phyloP scores from a whole-genome alignment of 2,888 invertebrate species.

The Chironomus tentans region DNA sequence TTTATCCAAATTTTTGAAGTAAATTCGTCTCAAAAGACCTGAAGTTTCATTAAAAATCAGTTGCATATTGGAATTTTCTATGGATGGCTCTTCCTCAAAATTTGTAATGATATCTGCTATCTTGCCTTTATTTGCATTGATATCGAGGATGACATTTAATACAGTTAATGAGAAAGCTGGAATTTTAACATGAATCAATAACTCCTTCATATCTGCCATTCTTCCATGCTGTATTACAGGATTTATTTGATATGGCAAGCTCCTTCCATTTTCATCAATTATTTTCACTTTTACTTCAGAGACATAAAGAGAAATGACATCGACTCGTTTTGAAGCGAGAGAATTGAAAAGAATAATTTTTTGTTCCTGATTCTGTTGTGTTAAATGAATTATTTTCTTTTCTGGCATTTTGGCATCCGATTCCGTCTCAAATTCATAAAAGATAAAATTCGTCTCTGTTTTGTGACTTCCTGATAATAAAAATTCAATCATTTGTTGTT shows the following conservation, averaged over 20 bases:
- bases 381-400: slow-evolving; percentile 58
- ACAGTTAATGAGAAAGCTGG: no score
- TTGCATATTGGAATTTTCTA: slow-evolving; percentile 72
- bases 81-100: slow-evolving; percentile 27
- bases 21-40: slow-evolving; percentile 72
- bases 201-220: no score
- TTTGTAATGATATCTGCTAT: no score
- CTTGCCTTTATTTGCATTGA: no score
- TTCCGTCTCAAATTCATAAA: slow-evolving; percentile 65
- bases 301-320: slow-evolving; percentile 63
- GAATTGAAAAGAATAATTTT: slow-evolving; percentile 74
- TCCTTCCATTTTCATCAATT: slow-evolving; percentile 50
- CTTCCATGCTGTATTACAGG: slow-evolving; percentile 53
- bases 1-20: slow-evolving; percentile 64
- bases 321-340: slow-evolving; percentile 64
- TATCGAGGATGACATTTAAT: no score
- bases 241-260: slow-evolving; percentile 61
- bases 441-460: slow-evolving; percentile 43
- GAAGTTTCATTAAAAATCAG: slow-evolving; percentile 71
- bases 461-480: slow-evolving; percentile 36
- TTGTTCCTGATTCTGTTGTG: slow-evolving; percentile 49
- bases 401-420: slow-evolving; percentile 68
- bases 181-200: no score
- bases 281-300: slow-evolving; percentile 63
- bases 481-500: slow-evolving; percentile 61